A percentile compares a stretch with the other conserved stretches of the same genome.
Conservation (phyloP, 2,888 invertebrate species). For the Drosophila fulvimacula region DNA sequence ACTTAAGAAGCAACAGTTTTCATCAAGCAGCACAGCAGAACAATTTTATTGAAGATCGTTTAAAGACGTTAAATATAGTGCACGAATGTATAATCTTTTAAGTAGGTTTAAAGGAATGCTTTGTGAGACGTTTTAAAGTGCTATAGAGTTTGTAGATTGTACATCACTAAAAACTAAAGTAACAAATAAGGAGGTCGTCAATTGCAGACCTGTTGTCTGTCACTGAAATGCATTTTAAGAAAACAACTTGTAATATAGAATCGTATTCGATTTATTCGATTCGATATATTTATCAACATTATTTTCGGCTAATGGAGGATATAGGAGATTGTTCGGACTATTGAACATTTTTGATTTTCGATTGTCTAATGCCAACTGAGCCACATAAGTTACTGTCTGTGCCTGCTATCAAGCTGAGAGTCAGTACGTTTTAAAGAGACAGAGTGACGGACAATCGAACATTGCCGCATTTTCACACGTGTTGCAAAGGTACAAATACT, state of each 20-base stretch:
- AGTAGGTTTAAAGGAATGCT: no score
- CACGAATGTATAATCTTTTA: no score
- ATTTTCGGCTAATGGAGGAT: no score
- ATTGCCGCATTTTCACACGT: constrained; percentile 8
- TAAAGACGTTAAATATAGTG: neutral
- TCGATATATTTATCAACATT: no score
- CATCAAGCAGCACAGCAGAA: neutral
- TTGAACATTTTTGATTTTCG: neutral
- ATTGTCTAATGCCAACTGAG: neutral
- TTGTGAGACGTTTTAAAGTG: no score
- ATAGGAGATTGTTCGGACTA: neutral
- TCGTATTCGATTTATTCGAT: no score
- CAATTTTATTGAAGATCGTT: neutral
- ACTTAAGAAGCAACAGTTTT: neutral
- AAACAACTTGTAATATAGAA: no score
- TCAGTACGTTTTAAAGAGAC: neutral
- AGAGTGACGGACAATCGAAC: neutral
- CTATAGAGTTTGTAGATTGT: no score
- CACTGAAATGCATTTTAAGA: no score
- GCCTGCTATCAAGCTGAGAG: neutral
- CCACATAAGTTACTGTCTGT: neutral
- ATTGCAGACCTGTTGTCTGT: no score
- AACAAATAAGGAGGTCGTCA: no score
- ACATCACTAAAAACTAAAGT: no score
- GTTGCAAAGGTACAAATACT: constrained; percentile 19